Evolutionary conservation across 2,113 vertebrate genomes (phyloP).

Genomic region (Solenodon paradoxus): DNA sequence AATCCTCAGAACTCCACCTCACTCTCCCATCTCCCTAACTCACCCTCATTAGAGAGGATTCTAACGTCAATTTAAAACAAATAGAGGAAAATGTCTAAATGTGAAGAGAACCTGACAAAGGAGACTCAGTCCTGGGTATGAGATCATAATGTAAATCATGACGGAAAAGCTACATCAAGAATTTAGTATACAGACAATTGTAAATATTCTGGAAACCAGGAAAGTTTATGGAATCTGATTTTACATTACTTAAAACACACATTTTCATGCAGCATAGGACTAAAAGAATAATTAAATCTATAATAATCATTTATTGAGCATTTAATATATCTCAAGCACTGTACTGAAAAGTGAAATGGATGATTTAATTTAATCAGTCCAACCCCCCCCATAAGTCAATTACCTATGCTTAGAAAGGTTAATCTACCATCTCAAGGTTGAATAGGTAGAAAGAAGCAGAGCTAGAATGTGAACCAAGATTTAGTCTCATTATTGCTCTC

Average conservation of each 20-base stretch:
- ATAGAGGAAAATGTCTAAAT: background rate
- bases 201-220: background rate
- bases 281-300: conserved; percentile 34
- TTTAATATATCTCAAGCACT: background rate
- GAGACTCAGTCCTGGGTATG: background rate
- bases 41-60: background rate
- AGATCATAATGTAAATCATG: background rate
- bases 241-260: background rate
- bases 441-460: background rate
- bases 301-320: background rate
- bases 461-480: background rate
- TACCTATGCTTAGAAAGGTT: background rate
- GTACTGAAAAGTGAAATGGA: background rate
- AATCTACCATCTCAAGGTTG: background rate
- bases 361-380: background rate
- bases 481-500: background rate
- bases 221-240: background rate
- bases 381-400: background rate
- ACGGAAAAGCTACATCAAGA: background rate
- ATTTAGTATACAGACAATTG: background rate
- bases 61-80: background rate
- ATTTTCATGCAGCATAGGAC: background rate
- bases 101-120: background rate
- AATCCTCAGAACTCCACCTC: background rate
- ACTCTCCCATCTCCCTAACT: fast-evolving